Percentiles rank a stretch among this genome's conserved stretches.
Evolutionary conservation across 2,888 invertebrate genomes (phyloP).

Genomic region (Parnassius glacialis): DNA sequence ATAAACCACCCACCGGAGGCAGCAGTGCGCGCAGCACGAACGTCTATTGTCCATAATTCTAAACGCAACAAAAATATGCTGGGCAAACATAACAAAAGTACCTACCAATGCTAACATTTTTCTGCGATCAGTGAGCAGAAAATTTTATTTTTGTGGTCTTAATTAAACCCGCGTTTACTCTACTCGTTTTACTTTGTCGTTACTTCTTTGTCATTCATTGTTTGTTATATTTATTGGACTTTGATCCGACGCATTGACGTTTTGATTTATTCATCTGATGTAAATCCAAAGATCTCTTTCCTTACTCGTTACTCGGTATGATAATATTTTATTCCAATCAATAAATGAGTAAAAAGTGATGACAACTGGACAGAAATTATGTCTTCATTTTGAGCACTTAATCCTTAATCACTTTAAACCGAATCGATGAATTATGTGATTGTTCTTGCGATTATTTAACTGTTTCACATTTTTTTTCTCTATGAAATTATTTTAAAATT

Average conservation of each 20-base stretch:
- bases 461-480: no score
- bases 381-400: not conserved
- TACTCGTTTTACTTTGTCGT: conserved; percentile 1
- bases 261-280: conserved; percentile 34
- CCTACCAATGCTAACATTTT: conserved; percentile 44
- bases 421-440: no score
- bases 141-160: conserved; percentile 31
- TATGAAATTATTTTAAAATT: no score
- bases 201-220: conserved; percentile 34
- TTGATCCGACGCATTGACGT: conserved; percentile 35
- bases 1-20: conserved; percentile 67
- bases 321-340: conserved; percentile 32
- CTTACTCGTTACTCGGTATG: no score
- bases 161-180: not conserved
- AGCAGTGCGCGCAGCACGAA: conserved; percentile 35
- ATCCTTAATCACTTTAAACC: conserved; percentile 1
- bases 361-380: conserved; percentile 30
- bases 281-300: conserved; percentile 9
- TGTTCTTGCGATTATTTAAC: no score
- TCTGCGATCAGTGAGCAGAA: conserved; percentile 36
- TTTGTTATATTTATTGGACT: conserved; percentile 34
- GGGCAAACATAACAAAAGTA: conserved; percentile 42
- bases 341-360: conserved; percentile 19
- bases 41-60: conserved; percentile 35
- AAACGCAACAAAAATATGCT: conserved; percentile 40